These are phyloP conservation scores for Mastomys coucha DNA, from an alignment of 2,113 vertebrate species.

Conservation along the genomic window DNA sequence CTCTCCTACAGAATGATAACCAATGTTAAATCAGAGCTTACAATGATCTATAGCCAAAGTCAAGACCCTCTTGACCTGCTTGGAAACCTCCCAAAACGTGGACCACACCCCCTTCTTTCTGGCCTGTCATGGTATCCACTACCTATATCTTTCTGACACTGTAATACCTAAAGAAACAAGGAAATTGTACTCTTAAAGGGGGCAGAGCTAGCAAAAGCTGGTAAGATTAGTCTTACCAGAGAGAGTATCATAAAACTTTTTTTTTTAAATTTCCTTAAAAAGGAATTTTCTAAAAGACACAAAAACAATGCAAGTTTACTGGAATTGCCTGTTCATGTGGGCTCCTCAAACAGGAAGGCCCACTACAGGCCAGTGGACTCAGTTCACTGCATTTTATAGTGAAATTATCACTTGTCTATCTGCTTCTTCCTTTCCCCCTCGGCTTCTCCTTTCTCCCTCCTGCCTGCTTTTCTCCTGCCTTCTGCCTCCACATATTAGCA, in stretches of 20 bases:
- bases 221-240: conserved; percentile 45
- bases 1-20: conserved; percentile 18
- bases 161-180: conserved; percentile 22
- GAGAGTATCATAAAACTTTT: conserved; percentile 14
- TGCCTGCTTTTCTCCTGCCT: neutral
- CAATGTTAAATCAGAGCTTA: neutral
- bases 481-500: neutral
- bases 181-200: conserved; percentile 55
- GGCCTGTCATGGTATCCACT: neutral
- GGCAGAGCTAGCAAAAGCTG: conserved; percentile 33
- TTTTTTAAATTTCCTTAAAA: conserved; percentile 21
- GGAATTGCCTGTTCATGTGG: neutral
- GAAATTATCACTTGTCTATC: neutral
- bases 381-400: neutral
- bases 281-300: conserved; percentile 40
- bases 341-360: neutral
- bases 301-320: conserved; percentile 24
- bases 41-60: conserved; percentile 19
- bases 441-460: neutral
- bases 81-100: neutral
- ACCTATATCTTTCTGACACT: conserved; percentile 5
- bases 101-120: neutral
- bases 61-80: neutral
- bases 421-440: too few species aligned
- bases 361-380: neutral